These are phyloP conservation scores for Caprella mutica DNA, from an alignment of 2,888 invertebrate species.

Conservation along the genomic window DNA sequence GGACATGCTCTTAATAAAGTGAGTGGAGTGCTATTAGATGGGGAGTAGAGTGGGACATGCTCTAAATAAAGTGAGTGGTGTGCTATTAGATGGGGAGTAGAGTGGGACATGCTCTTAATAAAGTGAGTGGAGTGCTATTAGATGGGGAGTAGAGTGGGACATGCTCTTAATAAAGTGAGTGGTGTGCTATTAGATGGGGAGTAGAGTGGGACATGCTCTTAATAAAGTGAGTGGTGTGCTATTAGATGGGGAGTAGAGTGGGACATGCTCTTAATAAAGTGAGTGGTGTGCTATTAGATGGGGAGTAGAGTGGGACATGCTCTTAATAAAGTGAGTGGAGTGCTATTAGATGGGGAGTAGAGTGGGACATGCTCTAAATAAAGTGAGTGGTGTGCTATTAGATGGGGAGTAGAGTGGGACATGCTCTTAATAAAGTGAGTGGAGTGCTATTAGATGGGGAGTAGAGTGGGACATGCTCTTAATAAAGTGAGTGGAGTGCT, in stretches of 20 bases:
- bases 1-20: no score
- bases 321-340: no score
- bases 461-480: conserved; percentile 96
- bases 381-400: conserved; percentile 55
- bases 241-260: conserved; percentile 47
- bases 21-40: not conserved
- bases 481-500: conserved; percentile 66
- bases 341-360: not conserved
- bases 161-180: conserved; percentile 89
- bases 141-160: conserved; percentile 76
- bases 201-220: no score
- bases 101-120: no score
- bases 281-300: no score
- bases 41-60: conserved; percentile 99
- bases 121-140: not conserved
- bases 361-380: conserved; percentile 98
- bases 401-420: no score
- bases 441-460: not conserved
- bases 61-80: conserved; percentile 74
- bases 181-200: no score
- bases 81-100: no score
- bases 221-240: no score
- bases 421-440: no score
- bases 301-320: no score
- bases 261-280: conserved; percentile 99